A percentile compares a stretch with the other conserved stretches of the same genome.
Conservation (phyloP, 1,140 invertebrate genomes). For the Bombus cullumanus region DNA sequence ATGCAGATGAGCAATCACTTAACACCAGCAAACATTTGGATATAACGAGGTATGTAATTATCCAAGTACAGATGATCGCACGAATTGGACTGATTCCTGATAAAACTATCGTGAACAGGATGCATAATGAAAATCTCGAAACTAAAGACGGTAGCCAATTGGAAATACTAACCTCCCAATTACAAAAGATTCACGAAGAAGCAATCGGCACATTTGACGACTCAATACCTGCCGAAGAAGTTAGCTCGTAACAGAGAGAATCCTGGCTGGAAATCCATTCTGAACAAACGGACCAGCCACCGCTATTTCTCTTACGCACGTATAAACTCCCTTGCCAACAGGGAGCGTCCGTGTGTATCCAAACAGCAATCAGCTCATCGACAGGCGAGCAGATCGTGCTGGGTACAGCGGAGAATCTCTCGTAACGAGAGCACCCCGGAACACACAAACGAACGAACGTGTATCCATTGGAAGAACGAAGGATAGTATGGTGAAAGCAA, state of each 20-base stretch:
- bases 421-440: constrained; percentile 39
- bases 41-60: no score
- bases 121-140: not conserved
- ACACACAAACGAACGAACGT: not conserved
- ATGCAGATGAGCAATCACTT: no score
- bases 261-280: not conserved
- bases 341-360: not conserved
- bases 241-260: not conserved
- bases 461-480: not conserved
- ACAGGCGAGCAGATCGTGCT: not conserved
- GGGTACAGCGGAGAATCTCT: not conserved
- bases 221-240: not conserved
- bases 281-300: not conserved
- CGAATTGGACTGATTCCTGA: no score
- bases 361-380: constrained; percentile 30
- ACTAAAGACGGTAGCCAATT: no score
- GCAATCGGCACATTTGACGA: not conserved
- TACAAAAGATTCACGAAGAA: not conserved
- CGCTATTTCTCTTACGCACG: not conserved
- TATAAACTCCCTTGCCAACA: not conserved
- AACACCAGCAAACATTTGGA: no score
- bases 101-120: not conserved
- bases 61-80: no score
- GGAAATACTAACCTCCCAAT: not conserved
- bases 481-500: constrained; percentile 36